A percentile compares a stretch with the other conserved stretches of the same genome.
phyloP scores from a whole-genome alignment of 2,888 invertebrate species.

The Sphecodes monilicornis region DNA sequence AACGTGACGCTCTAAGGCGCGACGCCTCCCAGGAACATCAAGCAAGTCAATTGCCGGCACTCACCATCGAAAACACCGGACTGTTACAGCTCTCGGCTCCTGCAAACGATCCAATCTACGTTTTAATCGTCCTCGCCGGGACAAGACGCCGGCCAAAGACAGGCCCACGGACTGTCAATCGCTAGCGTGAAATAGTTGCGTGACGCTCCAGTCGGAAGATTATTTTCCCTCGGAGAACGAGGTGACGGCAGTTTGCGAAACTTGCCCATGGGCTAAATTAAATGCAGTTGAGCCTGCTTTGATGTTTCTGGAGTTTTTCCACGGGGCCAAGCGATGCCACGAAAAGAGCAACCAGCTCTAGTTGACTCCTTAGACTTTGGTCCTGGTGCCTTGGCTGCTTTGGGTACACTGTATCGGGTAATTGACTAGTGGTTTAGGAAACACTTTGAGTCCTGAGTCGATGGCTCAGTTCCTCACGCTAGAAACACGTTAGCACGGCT shows the following conservation, averaged over 20 bases:
- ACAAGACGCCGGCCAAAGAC: conserved; percentile 39
- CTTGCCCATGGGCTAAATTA: conserved; percentile 43
- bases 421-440: neutral
- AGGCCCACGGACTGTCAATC: conserved; percentile 12
- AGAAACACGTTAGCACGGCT: neutral
- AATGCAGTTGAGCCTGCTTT: conserved; percentile 48
- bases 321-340: neutral
- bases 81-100: conserved; percentile 1
- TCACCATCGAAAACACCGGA: conserved; percentile 1
- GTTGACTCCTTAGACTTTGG: neutral
- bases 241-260: conserved; percentile 35
- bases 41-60: conserved; percentile 5
- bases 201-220: conserved; percentile 18
- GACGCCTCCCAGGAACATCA: neutral
- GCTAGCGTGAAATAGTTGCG: conserved; percentile 27
- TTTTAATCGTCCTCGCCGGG: conserved; percentile 51
- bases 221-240: conserved; percentile 30
- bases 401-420: neutral
- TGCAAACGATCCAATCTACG: conserved; percentile 49
- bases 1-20: neutral
- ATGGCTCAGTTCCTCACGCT: neutral
- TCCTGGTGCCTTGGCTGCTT: neutral
- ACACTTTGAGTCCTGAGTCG: neutral
- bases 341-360: conserved; percentile 6
- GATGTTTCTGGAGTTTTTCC: conserved; percentile 34